Evolutionary conservation across 2,888 invertebrate genomes (phyloP).

Genomic region (Aphidoletes aphidimyza): DNA sequence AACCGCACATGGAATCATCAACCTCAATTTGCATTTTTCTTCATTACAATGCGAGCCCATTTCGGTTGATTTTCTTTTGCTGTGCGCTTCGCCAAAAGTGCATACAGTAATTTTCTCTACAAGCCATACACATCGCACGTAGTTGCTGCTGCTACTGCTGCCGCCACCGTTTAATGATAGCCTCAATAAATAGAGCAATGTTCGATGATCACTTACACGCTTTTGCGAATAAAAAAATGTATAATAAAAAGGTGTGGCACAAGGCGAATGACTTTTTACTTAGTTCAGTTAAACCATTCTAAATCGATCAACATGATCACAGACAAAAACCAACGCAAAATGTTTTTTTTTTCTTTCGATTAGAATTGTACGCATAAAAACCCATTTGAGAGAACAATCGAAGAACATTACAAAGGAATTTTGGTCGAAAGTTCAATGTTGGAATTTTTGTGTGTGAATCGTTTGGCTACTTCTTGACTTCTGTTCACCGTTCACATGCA

Average conservation of each 20-base stretch:
- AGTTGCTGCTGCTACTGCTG: neutral
- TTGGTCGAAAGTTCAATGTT: neutral
- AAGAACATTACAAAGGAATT: neutral
- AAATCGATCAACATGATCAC: neutral
- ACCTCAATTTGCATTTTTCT: constrained; percentile 53
- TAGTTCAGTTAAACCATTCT: neutral
- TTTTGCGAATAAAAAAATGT: neutral
- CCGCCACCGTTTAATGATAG: neutral
- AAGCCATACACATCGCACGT: neutral
- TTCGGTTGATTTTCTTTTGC: neutral
- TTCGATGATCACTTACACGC: neutral
- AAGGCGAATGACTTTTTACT: constrained; percentile 52
- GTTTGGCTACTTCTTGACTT: constrained; percentile 22
- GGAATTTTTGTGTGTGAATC: too few relatives aligned
- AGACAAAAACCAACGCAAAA: too few relatives aligned
- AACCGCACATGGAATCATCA: constrained; percentile 47
- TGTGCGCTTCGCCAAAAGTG: constrained; percentile 10
- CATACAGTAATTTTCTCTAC: constrained; percentile 11
- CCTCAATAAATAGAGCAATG: constrained; percentile 27
- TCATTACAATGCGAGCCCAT: neutral
- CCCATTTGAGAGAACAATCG: neutral
- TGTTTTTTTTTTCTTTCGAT: too few relatives aligned
- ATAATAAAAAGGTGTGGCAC: constrained; percentile 43
- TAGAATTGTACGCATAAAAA: neutral
- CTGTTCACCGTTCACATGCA: neutral